Evolutionary conservation across 2,888 invertebrate genomes (phyloP).

Genomic region (Ethmia dodecea): DNA sequence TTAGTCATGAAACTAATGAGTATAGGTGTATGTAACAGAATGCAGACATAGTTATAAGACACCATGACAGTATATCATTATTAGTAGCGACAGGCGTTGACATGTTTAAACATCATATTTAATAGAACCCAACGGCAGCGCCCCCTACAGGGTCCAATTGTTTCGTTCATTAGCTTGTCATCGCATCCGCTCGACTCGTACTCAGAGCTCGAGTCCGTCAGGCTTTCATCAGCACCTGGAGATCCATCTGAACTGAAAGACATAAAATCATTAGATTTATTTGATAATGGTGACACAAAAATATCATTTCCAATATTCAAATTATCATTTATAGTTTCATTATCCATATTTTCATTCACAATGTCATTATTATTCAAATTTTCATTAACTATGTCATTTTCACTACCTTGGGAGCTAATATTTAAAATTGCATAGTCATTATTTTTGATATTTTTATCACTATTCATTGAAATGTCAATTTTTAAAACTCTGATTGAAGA

Average conservation of each 20-base stretch:
- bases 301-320: too few relatives aligned
- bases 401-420: neutral
- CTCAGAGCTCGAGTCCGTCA: neutral
- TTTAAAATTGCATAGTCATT: neutral
- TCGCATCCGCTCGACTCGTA: neutral
- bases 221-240: too few relatives aligned
- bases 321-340: neutral
- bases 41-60: neutral
- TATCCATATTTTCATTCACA: neutral
- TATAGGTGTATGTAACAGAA: constrained; percentile 6
- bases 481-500: neutral
- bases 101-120: too few relatives aligned
- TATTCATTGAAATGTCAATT: too few relatives aligned
- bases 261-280: too few relatives aligned
- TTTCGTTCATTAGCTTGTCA: neutral
- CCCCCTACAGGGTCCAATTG: neutral
- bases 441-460: neutral
- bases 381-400: neutral
- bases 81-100: neutral
- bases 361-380: neutral
- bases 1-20: constrained; percentile 1
- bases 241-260: too few relatives aligned
- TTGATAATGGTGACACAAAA: too few relatives aligned
- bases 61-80: neutral
- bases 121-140: neutral